These are phyloP conservation scores for Drosophila nr. fundita DNA, from an alignment of 2,888 invertebrate genomes.

Conservation along the genomic window DNA sequence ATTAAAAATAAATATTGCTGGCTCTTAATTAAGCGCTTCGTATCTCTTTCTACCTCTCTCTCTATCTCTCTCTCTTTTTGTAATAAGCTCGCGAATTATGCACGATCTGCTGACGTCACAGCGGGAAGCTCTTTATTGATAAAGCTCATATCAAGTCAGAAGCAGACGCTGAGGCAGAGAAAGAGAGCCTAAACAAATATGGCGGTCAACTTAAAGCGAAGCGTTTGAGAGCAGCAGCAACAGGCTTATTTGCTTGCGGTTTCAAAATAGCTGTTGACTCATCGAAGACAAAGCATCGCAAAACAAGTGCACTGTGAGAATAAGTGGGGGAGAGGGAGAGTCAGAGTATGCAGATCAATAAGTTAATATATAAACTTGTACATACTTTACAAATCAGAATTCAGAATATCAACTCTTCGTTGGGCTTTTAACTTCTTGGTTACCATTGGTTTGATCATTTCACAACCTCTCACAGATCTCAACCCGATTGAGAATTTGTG, in stretches of 20 bases:
- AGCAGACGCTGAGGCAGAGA: neutral
- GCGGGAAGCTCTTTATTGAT: slow-evolving; percentile 16
- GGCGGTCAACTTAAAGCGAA: slow-evolving; percentile 22
- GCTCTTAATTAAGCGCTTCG: slow-evolving; percentile 6
- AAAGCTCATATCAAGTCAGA: slow-evolving; percentile 12
- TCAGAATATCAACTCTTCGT: neutral
- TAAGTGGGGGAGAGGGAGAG: neutral
- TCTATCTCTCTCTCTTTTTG: neutral
- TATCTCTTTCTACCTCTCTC: neutral
- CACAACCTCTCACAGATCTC: no score
- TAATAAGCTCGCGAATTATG: neutral
- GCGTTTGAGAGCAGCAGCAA: slow-evolving; percentile 28
- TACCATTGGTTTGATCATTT: no score
- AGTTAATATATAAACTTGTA: neutral
- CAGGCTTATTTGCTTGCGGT: slow-evolving; percentile 24
- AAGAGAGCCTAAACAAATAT: slow-evolving; percentile 29
- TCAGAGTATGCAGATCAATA: neutral
- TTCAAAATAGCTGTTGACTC: slow-evolving; percentile 43
- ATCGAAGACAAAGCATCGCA: slow-evolving; percentile 19
- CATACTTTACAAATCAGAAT: neutral
- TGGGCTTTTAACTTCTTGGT: neutral
- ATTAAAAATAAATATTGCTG: slow-evolving; percentile 9
- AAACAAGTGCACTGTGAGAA: slow-evolving; percentile 35
- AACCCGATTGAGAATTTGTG: no score
- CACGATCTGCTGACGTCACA: slow-evolving; percentile 29